These are phyloP conservation scores for Poecilia gillii DNA, from an alignment of 2,797 vertebrate species.

Conservation along the genomic window DNA sequence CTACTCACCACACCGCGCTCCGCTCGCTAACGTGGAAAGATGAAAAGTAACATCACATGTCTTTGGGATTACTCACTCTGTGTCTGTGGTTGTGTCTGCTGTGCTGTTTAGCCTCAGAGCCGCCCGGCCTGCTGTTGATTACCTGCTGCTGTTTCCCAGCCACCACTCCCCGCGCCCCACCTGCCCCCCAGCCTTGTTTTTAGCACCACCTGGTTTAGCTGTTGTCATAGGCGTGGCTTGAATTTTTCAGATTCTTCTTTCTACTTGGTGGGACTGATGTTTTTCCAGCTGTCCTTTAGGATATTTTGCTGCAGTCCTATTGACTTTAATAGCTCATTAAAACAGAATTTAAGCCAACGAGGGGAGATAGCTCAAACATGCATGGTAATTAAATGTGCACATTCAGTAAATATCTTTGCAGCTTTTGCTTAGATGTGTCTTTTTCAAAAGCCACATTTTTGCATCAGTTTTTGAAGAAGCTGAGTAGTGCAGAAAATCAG, in stretches of 20 bases:
- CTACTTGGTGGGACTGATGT: slow-evolving; percentile 24
- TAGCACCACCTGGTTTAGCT: slow-evolving; percentile 73
- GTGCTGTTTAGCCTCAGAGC: slow-evolving; percentile 33
- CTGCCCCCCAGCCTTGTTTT: slow-evolving; percentile 56
- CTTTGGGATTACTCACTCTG: slow-evolving; percentile 51
- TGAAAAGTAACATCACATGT: slow-evolving; percentile 70
- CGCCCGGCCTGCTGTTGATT: slow-evolving; percentile 58
- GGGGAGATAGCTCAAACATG: neutral
- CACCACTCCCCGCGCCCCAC: neutral
- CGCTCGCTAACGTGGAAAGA: slow-evolving; percentile 65
- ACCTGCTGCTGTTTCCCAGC: slow-evolving; percentile 52
- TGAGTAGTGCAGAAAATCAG: no score
- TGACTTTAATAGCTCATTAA: neutral
- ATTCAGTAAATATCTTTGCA: neutral
- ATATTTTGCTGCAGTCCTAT: slow-evolving; percentile 16
- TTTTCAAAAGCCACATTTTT: neutral
- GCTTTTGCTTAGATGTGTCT: neutral
- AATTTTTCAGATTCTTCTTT: slow-evolving; percentile 42
- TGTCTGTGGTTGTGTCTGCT: slow-evolving; percentile 21
- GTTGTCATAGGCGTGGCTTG: slow-evolving; percentile 47
- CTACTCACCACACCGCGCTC: slow-evolving; percentile 61
- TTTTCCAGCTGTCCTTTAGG: slow-evolving; percentile 31
- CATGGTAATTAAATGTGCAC: neutral
- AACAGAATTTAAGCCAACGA: neutral
- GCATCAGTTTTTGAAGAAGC: neutral